Evolutionary conservation across 2,797 vertebrate genomes (phyloP).

Genomic region (Aphelocoma californica): DNA sequence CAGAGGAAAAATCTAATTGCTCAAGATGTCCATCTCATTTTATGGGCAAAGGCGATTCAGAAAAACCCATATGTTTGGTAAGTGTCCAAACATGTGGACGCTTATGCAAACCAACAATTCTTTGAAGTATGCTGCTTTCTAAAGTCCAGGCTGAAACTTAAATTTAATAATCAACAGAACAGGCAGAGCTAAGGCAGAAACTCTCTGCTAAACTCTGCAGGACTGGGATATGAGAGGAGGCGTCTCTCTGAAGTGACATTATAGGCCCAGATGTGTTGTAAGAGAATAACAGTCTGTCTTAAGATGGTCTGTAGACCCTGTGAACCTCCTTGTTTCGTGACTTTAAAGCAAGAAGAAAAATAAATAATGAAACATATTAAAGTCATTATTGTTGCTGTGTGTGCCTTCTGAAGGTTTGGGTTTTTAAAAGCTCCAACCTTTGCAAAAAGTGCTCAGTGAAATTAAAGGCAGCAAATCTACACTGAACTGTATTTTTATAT

Average conservation of each 20-base stretch:
- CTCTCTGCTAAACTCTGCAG: slow-evolving; percentile 21
- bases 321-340: slow-evolving; percentile 53
- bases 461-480: slow-evolving; percentile 51
- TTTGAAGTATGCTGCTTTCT: slow-evolving; percentile 49
- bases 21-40: slow-evolving; percentile 43
- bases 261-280: slow-evolving; percentile 51
- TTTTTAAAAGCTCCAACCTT: slow-evolving; percentile 3
- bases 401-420: not conserved
- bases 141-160: slow-evolving; percentile 45
- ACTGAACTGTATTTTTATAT: slow-evolving; percentile 20
- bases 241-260: slow-evolving; percentile 59
- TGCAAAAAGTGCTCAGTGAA: slow-evolving; percentile 28
- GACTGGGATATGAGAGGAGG: slow-evolving; percentile 37
- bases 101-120: slow-evolving; percentile 54
- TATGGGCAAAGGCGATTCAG: slow-evolving; percentile 12
- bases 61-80: slow-evolving; percentile 61
- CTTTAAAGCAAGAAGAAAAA: slow-evolving; percentile 56
- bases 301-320: slow-evolving; percentile 38
- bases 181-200: slow-evolving; percentile 42
- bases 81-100: slow-evolving; percentile 51
- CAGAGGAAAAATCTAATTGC: slow-evolving; percentile 7
- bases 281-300: slow-evolving; percentile 41
- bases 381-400: slow-evolving; percentile 32
- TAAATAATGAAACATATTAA: slow-evolving; percentile 59
- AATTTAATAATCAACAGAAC: slow-evolving; percentile 60